Percentiles rank a stretch among this genome's conserved stretches.
These are phyloP conservation scores for Sebastes trivittatus DNA, from an alignment of 2,797 vertebrate genomes.

Conservation along the genomic window DNA sequence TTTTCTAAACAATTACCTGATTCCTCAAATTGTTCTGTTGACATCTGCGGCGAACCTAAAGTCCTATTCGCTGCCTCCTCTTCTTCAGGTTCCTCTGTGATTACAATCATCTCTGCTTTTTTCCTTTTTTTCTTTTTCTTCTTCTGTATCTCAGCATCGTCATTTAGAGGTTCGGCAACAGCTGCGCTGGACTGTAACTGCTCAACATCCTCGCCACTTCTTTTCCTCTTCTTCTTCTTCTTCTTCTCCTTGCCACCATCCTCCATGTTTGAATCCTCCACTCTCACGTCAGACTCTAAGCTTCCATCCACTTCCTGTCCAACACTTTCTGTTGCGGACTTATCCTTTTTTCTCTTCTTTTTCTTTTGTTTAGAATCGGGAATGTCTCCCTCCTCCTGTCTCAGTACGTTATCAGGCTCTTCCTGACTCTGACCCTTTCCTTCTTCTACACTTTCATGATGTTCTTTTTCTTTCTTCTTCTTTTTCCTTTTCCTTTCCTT, in stretches of 20 bases:
- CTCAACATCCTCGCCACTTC: neutral
- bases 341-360: conserved; percentile 17
- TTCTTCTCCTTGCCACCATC: neutral
- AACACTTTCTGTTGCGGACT: neutral
- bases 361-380: neutral
- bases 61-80: neutral
- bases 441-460: neutral
- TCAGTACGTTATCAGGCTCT: neutral
- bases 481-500: neutral
- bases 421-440: neutral
- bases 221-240: conserved; percentile 4
- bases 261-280: neutral
- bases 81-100: neutral
- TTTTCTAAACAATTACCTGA: neutral
- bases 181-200: neutral
- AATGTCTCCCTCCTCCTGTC: neutral
- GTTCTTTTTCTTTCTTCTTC: neutral
- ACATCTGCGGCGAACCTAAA: neutral
- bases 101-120: neutral
- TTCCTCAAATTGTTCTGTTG: neutral
- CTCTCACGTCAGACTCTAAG: neutral
- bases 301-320: neutral
- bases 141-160: neutral
- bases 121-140: conserved; percentile 30
- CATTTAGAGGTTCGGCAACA: neutral